Base-by-base conservation (phyloP, 2,797 vertebrate genomes). In the Diceros bicornis region DNA sequence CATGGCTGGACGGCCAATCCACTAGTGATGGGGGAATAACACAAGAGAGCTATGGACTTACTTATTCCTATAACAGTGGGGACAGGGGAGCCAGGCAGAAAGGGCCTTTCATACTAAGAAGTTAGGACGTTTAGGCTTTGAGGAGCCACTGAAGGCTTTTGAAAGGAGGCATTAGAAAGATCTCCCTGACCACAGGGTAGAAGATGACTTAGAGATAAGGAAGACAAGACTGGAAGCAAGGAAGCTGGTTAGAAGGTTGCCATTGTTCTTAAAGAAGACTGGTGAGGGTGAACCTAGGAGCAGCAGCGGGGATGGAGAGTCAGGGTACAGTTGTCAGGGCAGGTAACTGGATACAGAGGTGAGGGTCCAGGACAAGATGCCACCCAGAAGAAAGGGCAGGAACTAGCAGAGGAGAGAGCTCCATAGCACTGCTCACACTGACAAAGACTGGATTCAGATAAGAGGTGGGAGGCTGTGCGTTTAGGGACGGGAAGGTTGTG, bases 401-500 rank as follows among this genome's bases (percentile, higher is more conserved):
- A 50, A 5, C 64, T 29, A 34, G 44, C 44, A 47, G 61, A 86
- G 41, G 61, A 37, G 9, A 47, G 18, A 10, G 20, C 17, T 32
- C 32, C 83, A 41, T 0, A 64, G 77, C 71, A 32, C 4, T 10
- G 7, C 0, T 0, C 17, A 16, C 1, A 1, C 34, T 32, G 4
- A 44, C 61, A 10, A 16, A 55, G 75, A 41, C 6, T 7, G 25
- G 0, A 59, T 7, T 25, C 7, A 7, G 21, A 7, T 11, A 11
- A 52, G 50, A 61, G 52, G 52, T 13, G 0, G 23, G 64, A 64
- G 17, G 50, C 29, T 13, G 1, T 13, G 37, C 16, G 74, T 12
- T 11, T 5, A 21, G 52, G 44, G 29, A 61, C 50, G 9, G 59
- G 88, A 68, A 41, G 23, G 29, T 7, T 34, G 23, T 34, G 55